Conservation (phyloP, 2,888 invertebrate genomes). For the Eutolmus rufibarbis region DNA sequence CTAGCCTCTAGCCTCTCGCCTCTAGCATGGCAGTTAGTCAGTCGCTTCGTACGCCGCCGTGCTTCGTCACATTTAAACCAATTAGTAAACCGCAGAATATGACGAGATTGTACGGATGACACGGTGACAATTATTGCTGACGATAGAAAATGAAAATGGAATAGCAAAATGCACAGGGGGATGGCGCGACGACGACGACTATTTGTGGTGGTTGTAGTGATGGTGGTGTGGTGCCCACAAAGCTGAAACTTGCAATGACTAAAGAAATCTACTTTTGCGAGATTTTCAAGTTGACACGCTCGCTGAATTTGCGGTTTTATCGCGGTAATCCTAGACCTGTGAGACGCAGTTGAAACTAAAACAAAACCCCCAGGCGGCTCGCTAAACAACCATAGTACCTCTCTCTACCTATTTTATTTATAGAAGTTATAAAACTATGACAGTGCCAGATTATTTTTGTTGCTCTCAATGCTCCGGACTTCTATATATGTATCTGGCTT, state of each 20-base stretch:
- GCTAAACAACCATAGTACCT: slow-evolving; percentile 18
- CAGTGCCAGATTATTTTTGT: slow-evolving; percentile 23
- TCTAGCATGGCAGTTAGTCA: not conserved
- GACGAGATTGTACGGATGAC: slow-evolving; percentile 30
- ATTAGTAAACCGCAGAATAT: slow-evolving; percentile 28
- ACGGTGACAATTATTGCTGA: slow-evolving; percentile 34
- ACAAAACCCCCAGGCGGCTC: slow-evolving; percentile 42
- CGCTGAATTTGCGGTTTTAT: slow-evolving; percentile 60
- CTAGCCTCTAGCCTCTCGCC: not conserved
- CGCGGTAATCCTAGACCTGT: slow-evolving; percentile 56
- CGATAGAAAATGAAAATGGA: slow-evolving; percentile 29
- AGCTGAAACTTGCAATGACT: not conserved
- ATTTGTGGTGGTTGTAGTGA: not conserved
- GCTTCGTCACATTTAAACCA: slow-evolving; percentile 4
- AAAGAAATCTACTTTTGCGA: slow-evolving; percentile 31
- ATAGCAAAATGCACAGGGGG: not conserved
- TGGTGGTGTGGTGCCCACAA: slow-evolving; percentile 1
- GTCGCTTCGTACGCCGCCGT: not conserved
- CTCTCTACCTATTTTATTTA: slow-evolving; percentile 30
- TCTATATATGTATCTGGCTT: not conserved
- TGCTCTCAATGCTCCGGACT: not conserved
- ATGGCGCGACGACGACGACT: not conserved
- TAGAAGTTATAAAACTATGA: slow-evolving; percentile 39
- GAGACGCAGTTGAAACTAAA: slow-evolving; percentile 48
- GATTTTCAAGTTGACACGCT: slow-evolving; percentile 55